A percentile compares a stretch with the other conserved stretches of the same genome.
These are phyloP conservation scores for Scolopax mira DNA, from an alignment of 2,113 vertebrate species.

Conservation along the genomic window DNA sequence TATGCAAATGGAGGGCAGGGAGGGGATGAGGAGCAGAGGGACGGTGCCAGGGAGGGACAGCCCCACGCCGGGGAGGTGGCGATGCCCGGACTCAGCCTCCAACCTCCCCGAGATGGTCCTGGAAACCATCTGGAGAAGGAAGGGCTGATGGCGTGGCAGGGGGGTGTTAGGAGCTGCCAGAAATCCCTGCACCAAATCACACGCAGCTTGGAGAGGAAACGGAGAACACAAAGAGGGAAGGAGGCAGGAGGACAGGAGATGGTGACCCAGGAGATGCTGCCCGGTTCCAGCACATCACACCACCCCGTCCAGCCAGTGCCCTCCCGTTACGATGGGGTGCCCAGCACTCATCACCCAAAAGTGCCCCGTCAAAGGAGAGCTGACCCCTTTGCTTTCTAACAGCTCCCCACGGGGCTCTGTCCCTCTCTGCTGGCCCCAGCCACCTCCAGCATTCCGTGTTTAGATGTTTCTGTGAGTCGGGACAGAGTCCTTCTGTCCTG, in stretches of 20 bases:
- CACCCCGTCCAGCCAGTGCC: neutral
- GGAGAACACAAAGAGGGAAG: neutral
- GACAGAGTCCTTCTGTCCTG: neutral
- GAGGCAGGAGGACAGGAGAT: neutral
- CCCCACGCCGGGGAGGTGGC: fast-evolving
- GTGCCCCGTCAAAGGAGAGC: neutral
- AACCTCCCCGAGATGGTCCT: fast-evolving
- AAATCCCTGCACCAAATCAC: neutral
- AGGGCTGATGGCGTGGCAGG: fast-evolving
- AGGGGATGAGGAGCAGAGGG: neutral
- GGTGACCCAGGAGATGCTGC: neutral
- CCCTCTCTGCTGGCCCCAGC: fast-evolving
- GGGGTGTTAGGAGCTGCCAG: fast-evolving
- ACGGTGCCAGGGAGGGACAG: neutral
- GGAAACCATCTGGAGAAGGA: neutral
- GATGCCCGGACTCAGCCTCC: neutral
- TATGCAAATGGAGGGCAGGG: neutral
- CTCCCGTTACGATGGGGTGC: fast-evolving
- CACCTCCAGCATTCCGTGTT: neutral
- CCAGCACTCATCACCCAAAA: too few relatives aligned
- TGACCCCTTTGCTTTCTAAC: neutral
- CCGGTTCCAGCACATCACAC: neutral
- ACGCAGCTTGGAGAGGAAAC: neutral
- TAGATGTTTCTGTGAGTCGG: neutral
- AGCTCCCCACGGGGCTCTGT: neutral